These are phyloP conservation scores for Paraplagusia blochii DNA, from an alignment of 2,113 vertebrate species.

Conservation along the genomic window DNA sequence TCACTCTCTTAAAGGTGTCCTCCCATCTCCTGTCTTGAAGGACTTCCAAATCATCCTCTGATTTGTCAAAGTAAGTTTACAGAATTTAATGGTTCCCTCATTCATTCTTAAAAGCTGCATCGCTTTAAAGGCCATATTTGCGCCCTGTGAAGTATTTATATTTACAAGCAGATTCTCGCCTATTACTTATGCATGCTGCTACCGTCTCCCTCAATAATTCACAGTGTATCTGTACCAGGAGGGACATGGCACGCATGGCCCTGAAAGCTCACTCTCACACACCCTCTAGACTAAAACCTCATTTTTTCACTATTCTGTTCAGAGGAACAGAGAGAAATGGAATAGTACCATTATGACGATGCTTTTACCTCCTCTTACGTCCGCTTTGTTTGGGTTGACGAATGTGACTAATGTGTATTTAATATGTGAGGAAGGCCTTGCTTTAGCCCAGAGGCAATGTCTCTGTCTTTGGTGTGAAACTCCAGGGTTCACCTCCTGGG, in stretches of 20 bases:
- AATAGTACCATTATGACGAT: conserved; percentile 17
- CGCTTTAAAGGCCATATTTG: conserved; percentile 72
- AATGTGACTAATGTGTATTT: too few relatives aligned
- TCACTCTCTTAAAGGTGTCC: background rate
- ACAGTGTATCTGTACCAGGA: conserved; percentile 51
- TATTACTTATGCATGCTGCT: conserved; percentile 73
- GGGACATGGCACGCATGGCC: conserved; percentile 43
- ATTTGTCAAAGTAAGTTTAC: conserved; percentile 26
- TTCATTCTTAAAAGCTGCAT: conserved; percentile 69
- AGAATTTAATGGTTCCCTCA: conserved; percentile 46
- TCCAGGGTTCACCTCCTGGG: too few relatives aligned
- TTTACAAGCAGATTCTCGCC: conserved; percentile 71
- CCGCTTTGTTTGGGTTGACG: conserved; percentile 20
- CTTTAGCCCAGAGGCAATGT: too few relatives aligned
- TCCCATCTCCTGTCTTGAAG: background rate
- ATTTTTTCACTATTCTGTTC: conserved; percentile 31
- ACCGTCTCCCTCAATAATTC: conserved; percentile 73
- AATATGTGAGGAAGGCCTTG: too few relatives aligned
- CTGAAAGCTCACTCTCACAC: conserved; percentile 37
- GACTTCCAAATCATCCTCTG: conserved; percentile 10
- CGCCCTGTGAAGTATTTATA: conserved; percentile 74
- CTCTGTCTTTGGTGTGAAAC: too few relatives aligned
- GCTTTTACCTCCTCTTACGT: too few relatives aligned
- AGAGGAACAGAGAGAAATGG: conserved; percentile 6
- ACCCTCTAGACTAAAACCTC: conserved; percentile 8